Conservation (phyloP, 2,113 vertebrate species). For the Hemibagrus wyckioides region DNA sequence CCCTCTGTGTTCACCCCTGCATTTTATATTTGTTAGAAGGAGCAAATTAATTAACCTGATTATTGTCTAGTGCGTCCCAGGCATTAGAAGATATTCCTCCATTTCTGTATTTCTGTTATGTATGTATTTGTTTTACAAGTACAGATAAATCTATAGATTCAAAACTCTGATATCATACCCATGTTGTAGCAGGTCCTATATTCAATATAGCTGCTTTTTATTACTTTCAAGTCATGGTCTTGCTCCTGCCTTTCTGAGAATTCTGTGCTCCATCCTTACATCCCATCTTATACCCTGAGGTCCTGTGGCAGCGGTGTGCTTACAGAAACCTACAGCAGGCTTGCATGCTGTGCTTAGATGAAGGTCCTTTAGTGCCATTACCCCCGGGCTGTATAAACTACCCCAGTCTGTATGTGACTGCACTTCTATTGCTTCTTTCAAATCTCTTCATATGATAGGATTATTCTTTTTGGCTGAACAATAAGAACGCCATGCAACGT, state of each 20-base stretch:
- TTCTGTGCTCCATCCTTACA: background rate
- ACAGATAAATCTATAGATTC: background rate
- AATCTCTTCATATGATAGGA: background rate
- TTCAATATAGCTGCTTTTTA: background rate
- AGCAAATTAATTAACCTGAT: background rate
- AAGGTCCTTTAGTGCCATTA: background rate
- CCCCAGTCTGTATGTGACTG: background rate
- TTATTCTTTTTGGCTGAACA: background rate
- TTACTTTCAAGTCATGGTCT: background rate
- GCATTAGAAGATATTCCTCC: background rate
- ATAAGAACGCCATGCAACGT: background rate
- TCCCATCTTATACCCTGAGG: background rate
- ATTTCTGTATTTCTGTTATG: background rate
- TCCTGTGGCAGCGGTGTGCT: background rate
- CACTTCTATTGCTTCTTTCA: background rate
- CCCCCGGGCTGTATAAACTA: background rate
- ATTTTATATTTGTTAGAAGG: background rate
- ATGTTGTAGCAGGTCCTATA: background rate
- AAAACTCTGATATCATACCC: background rate
- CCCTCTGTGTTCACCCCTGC: background rate
- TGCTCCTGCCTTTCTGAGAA: background rate
- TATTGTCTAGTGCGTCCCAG: background rate
- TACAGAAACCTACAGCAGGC: background rate
- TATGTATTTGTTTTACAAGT: background rate
- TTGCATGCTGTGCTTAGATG: slow-evolving; percentile 2